phyloP scores from a whole-genome alignment of 2,888 invertebrate genomes.

The Eledone cirrhosa region DNA sequence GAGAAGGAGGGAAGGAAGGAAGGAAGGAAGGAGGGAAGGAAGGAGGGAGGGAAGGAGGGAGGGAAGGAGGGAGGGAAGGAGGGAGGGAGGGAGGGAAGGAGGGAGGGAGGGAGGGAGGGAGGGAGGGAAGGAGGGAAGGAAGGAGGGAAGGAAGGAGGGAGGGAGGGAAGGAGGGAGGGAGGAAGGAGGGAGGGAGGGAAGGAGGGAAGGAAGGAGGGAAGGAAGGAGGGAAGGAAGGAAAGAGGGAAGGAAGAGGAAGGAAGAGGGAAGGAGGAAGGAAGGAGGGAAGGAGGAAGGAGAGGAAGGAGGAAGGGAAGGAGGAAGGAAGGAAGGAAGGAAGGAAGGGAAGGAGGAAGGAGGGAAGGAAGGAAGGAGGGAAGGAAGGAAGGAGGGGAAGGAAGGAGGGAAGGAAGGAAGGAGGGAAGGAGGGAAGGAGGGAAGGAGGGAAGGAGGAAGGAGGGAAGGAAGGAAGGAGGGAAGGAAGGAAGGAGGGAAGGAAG shows the following conservation, averaged over 20 bases:
- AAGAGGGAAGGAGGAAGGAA: background rate
- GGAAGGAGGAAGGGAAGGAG: no score
- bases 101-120: background rate
- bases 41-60: background rate
- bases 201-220: background rate
- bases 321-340: no score
- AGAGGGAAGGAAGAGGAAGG: background rate
- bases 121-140: background rate
- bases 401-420: no score
- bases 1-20: background rate
- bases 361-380: no score
- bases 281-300: background rate
- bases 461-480: no score
- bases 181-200: background rate
- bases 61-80: background rate
- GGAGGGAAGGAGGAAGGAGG: no score
- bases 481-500: background rate
- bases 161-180: background rate
- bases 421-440: no score
- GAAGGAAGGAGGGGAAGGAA: no score
- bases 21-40: background rate
- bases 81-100: background rate
- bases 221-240: background rate
- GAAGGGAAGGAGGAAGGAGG: no score
- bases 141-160: background rate